Conservation (phyloP, 1,140 invertebrate genomes). For the Linepithema humile region DNA sequence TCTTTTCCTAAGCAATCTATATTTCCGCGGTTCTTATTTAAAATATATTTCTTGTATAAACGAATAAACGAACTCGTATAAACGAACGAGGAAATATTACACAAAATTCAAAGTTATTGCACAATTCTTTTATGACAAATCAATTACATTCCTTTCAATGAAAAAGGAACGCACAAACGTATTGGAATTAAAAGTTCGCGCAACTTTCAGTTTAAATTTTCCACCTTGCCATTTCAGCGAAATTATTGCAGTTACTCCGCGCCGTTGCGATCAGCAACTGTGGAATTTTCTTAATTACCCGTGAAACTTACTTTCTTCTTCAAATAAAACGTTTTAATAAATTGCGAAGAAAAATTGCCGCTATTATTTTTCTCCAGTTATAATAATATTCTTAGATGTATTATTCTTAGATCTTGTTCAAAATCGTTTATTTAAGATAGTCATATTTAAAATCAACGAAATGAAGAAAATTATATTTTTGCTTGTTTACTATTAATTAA, state of each 20-base stretch:
- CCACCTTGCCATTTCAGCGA: slow-evolving; percentile 3
- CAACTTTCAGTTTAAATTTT: slow-evolving; percentile 24
- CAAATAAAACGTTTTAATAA: slow-evolving; percentile 28
- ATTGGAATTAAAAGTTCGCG: slow-evolving; percentile 30
- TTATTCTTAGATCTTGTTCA: neutral
- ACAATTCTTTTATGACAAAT: neutral
- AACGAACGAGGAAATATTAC: neutral
- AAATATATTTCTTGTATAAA: no score
- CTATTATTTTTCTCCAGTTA: neutral
- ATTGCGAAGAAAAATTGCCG: slow-evolving; percentile 15
- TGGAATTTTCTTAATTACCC: slow-evolving; percentile 31
- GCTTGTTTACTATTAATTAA: neutral
- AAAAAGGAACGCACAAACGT: neutral
- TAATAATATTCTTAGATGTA: neutral
- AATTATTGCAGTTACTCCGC: slow-evolving; percentile 33
- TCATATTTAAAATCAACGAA: neutral
- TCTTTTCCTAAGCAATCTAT: neutral
- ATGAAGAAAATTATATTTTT: neutral
- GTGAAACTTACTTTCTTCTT: neutral
- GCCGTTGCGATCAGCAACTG: slow-evolving; percentile 8
- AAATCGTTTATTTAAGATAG: neutral
- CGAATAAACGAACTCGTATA: neutral
- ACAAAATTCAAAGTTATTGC: neutral
- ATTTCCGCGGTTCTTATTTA: neutral
- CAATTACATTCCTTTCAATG: neutral